Evolutionary conservation across 2,888 invertebrate genomes (phyloP).

Genomic region (Automeris io): DNA sequence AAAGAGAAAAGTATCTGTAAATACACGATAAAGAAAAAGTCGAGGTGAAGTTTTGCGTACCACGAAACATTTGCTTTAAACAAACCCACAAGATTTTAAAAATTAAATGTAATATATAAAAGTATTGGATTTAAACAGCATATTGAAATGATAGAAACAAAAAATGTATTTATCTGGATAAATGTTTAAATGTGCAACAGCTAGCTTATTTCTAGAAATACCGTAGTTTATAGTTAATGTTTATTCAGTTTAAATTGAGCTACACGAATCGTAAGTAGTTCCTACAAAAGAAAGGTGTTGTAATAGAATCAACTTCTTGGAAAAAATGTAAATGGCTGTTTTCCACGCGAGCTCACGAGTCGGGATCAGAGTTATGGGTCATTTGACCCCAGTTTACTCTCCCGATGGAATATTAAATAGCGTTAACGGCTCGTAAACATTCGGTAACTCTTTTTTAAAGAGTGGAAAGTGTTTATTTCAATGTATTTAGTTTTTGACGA

Average conservation of each 20-base stretch:
- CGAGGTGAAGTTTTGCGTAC: too few relatives aligned
- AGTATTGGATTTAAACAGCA: too few relatives aligned
- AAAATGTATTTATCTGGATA: background rate
- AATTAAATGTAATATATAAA: too few relatives aligned
- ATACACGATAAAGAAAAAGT: too few relatives aligned
- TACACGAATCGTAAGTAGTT: constrained; percentile 41
- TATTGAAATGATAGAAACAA: too few relatives aligned
- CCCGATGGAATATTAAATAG: constrained; percentile 56
- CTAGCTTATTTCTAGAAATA: constrained; percentile 8
- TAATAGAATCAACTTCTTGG: constrained; percentile 51
- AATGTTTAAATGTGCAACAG: background rate
- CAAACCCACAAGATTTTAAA: too few relatives aligned
- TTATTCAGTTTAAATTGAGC: constrained; percentile 22
- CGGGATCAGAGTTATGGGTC: constrained; percentile 55
- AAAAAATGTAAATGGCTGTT: constrained; percentile 56
- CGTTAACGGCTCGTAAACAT: constrained; percentile 27
- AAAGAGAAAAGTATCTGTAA: too few relatives aligned
- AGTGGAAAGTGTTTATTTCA: constrained; percentile 12
- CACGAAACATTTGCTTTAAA: too few relatives aligned
- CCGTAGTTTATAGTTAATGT: constrained; percentile 15
- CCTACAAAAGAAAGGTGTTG: constrained; percentile 42
- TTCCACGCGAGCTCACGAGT: constrained; percentile 29
- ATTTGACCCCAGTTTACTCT: constrained; percentile 48
- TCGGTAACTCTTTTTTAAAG: constrained; percentile 24
- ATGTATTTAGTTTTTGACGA: too few relatives aligned